Evolutionary conservation across 2,888 invertebrate species (phyloP).

Genomic region (Acleris laterana): DNA sequence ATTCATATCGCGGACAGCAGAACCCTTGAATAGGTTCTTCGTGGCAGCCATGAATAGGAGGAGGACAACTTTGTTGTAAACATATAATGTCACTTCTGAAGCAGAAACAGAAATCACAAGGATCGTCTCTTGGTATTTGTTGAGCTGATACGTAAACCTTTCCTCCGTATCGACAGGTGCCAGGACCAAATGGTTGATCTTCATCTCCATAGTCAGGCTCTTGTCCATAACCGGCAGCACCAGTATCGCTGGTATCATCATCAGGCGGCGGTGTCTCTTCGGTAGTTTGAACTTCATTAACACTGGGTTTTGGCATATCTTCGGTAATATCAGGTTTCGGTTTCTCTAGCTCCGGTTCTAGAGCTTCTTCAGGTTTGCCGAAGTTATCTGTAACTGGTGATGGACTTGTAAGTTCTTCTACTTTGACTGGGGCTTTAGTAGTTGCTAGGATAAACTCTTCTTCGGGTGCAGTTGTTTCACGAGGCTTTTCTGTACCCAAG

Average conservation of each 20-base stretch:
- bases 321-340: constrained; percentile 48
- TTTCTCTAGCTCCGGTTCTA: constrained; percentile 43
- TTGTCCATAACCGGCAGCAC: constrained; percentile 72
- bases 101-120: constrained; percentile 98
- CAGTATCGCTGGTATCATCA: constrained; percentile 66
- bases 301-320: constrained; percentile 62
- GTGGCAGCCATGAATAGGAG: constrained; percentile 95
- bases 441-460: constrained; percentile 40
- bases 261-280: constrained; percentile 66
- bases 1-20: constrained; percentile 97
- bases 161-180: constrained; percentile 96
- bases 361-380: constrained; percentile 56
- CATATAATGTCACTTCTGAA: constrained; percentile 98
- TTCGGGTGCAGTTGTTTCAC: constrained; percentile 38
- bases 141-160: constrained; percentile 97
- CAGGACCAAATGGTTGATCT: constrained; percentile 92
- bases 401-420: constrained; percentile 36
- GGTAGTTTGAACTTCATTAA: constrained; percentile 59
- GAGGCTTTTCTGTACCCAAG: constrained; percentile 40
- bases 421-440: constrained; percentile 40
- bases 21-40: constrained; percentile 96
- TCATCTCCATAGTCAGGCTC: constrained; percentile 90
- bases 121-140: constrained; percentile 96
- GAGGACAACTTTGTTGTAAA: constrained; percentile 97
- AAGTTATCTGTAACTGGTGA: constrained; percentile 49